Percentiles rank a stretch among this genome's conserved stretches.
phyloP scores from a whole-genome alignment of 1,140 invertebrate species.

The Heliconius congener region DNA sequence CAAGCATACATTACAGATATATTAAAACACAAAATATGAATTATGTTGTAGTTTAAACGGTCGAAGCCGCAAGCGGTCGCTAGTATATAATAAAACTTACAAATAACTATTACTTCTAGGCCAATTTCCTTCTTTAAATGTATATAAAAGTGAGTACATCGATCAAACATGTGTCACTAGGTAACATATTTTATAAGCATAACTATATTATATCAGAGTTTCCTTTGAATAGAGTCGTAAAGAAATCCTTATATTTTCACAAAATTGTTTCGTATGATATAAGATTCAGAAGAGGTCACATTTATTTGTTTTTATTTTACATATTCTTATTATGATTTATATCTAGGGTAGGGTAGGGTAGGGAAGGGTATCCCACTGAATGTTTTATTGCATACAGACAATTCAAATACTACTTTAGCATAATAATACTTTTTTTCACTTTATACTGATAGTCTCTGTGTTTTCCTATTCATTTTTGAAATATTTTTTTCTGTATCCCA shows the following conservation, averaged over 20 bases:
- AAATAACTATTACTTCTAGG: not conserved
- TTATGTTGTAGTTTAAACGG: too few relatives aligned
- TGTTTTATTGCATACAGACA: too few relatives aligned
- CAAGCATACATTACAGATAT: too few relatives aligned
- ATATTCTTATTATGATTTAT: not conserved
- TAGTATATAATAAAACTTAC: not conserved
- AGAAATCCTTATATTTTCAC: not conserved
- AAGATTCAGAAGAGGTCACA: not conserved
- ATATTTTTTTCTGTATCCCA: too few relatives aligned
- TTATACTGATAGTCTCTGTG: too few relatives aligned
- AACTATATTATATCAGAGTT: not conserved
- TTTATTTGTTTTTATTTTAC: not conserved
- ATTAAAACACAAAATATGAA: too few relatives aligned
- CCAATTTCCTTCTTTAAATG: not conserved
- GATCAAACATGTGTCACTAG: constrained; percentile 2
- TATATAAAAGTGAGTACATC: not conserved
- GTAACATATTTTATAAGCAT: not conserved
- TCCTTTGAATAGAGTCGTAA: not conserved
- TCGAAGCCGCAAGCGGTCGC: too few relatives aligned
- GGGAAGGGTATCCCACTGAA: too few relatives aligned
- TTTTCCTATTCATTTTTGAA: too few relatives aligned
- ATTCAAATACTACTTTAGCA: too few relatives aligned
- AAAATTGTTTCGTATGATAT: not conserved
- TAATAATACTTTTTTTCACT: too few relatives aligned
- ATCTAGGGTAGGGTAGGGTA: not conserved